Percentiles rank a stretch among this genome's conserved stretches.
These are phyloP conservation scores for Rhadinocentrus ornatus DNA, from an alignment of 2,797 vertebrate genomes.

Conservation along the genomic window DNA sequence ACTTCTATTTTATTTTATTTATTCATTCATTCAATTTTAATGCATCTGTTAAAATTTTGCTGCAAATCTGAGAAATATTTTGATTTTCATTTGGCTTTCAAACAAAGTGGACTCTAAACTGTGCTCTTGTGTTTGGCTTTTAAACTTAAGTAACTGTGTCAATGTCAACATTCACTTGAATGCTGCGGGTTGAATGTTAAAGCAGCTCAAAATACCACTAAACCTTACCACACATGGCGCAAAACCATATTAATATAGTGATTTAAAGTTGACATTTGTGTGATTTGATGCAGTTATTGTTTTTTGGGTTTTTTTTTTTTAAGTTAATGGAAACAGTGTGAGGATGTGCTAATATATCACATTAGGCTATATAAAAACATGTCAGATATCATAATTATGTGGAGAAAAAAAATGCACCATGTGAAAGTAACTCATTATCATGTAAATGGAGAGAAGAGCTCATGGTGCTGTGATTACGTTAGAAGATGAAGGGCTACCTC, in stretches of 20 bases:
- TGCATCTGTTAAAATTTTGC: background rate
- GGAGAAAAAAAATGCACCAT: constrained; percentile 3
- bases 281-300: background rate
- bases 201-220: background rate
- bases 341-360: background rate
- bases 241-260: background rate
- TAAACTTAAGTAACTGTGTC: background rate
- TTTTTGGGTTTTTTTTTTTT: background rate
- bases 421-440: background rate
- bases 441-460: background rate
- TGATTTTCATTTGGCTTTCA: background rate
- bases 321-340: background rate
- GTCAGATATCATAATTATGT: background rate
- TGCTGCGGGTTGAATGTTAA: background rate
- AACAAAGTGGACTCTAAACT: background rate
- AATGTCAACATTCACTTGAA: background rate
- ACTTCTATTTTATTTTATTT: background rate
- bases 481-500: constrained; percentile 70
- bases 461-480: background rate
- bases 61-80: background rate
- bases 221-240: background rate
- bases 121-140: background rate
- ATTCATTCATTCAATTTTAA: background rate
- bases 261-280: background rate
- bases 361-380: background rate